Conservation (phyloP, 92 coral and sea anemone genomes). For the Bergia sp. region DNA sequence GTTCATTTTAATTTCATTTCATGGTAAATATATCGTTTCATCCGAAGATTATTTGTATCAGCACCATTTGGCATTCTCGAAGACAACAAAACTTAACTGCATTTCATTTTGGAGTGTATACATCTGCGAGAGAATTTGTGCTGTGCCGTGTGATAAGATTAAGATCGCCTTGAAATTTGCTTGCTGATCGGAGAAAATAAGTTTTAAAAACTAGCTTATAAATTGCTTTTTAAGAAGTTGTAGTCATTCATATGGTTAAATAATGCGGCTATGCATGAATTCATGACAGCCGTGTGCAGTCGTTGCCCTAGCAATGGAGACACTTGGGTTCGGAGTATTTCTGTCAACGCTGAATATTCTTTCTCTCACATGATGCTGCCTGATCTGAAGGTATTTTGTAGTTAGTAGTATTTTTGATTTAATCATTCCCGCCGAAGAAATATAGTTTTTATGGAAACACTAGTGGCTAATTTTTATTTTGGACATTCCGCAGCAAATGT, state of each 20-base stretch:
- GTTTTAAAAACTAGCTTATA: not conserved
- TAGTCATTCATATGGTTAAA: not conserved
- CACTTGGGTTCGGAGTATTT: not conserved
- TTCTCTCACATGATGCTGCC: too few relatives aligned
- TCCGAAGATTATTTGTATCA: not conserved
- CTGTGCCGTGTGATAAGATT: not conserved
- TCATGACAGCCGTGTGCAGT: not conserved
- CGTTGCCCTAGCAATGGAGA: conserved; percentile 23
- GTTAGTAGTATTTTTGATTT: not conserved
- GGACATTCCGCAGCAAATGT: conserved; percentile 14
- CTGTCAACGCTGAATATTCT: too few relatives aligned
- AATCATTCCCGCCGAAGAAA: not conserved
- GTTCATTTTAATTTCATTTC: conserved; percentile 10
- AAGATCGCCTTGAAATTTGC: not conserved
- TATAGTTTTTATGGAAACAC: not conserved
- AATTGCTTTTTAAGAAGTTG: not conserved
- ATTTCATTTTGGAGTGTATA: not conserved
- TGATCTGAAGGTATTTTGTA: too few relatives aligned
- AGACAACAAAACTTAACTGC: too few relatives aligned
- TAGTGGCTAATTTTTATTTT: not conserved
- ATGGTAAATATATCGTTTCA: not conserved
- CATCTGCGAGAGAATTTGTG: not conserved
- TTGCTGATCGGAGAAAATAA: not conserved
- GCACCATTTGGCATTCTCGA: not conserved
- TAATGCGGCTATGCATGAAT: conserved; percentile 1